Conservation (phyloP, 1,140 invertebrate genomes). For the Harpegnathos saltator region DNA sequence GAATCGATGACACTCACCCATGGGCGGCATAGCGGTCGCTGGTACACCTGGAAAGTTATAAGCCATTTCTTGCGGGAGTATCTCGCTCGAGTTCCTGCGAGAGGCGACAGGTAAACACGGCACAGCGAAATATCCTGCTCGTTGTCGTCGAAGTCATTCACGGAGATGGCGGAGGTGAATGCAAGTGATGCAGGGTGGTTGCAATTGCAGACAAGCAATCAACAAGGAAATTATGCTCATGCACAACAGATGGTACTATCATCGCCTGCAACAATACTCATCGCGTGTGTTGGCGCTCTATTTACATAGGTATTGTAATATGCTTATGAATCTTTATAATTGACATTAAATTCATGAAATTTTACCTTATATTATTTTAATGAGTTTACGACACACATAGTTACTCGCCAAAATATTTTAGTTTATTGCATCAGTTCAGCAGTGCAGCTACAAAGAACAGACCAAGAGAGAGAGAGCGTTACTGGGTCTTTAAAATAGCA, state of each 20-base stretch:
- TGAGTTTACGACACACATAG: too few species aligned
- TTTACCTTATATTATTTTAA: too few species aligned
- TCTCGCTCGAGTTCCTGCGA: neutral
- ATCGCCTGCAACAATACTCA: neutral
- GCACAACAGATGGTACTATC: constrained; percentile 5
- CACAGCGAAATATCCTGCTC: constrained; percentile 7
- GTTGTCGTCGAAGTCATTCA: constrained; percentile 25
- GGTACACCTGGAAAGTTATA: constrained; percentile 85
- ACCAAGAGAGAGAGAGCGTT: too few species aligned
- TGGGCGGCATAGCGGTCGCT: constrained; percentile 82
- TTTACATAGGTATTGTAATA: too few species aligned
- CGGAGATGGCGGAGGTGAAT: constrained; percentile 34
- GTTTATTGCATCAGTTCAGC: too few species aligned
- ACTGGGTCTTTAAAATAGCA: too few species aligned
- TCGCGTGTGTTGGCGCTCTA: too few species aligned
- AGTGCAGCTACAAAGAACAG: too few species aligned
- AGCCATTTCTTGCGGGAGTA: constrained; percentile 78
- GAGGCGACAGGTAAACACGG: constrained; percentile 1
- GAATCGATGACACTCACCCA: constrained; percentile 74
- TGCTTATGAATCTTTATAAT: too few species aligned
- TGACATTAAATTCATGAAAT: too few species aligned
- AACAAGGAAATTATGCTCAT: neutral
- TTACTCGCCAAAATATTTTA: too few species aligned
- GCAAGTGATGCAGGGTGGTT: neutral
- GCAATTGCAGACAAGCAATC: neutral